Conservation (phyloP, 2,888 invertebrate species). For the Pasiphila rectangulata region DNA sequence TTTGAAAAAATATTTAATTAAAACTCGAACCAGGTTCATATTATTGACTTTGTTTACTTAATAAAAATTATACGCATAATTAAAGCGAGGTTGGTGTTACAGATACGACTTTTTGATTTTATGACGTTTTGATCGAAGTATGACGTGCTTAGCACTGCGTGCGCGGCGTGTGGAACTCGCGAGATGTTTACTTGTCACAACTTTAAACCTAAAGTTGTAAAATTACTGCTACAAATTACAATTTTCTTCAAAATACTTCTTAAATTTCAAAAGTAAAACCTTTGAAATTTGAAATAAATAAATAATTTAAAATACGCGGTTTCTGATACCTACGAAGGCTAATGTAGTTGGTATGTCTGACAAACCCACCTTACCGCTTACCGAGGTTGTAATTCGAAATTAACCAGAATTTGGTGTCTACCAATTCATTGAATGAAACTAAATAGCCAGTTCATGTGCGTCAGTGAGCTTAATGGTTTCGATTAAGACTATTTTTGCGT, state of each 20-base stretch:
- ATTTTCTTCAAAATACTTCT: too few species aligned
- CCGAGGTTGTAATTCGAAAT: too few species aligned
- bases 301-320: too few species aligned
- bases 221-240: constrained; percentile 17
- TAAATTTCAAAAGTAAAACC: too few species aligned
- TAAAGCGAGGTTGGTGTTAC: constrained; percentile 26
- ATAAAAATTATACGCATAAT: constrained; percentile 43
- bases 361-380: too few species aligned
- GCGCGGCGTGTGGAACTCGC: constrained; percentile 23
- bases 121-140: too few species aligned
- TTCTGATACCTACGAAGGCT: too few species aligned
- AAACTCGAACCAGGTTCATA: constrained; percentile 42
- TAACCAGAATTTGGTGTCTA: neutral
- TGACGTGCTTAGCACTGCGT: constrained; percentile 30
- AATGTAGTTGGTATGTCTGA: too few species aligned
- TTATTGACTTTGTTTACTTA: constrained; percentile 37
- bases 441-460: neutral
- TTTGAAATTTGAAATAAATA: too few species aligned
- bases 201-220: constrained; percentile 31
- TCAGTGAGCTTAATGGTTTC: constrained; percentile 13
- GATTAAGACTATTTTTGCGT: constrained; percentile 45
- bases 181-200: constrained; percentile 37
- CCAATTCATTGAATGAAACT: constrained; percentile 1
- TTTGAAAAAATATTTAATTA: constrained; percentile 48
- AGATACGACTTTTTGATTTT: constrained; percentile 21